These are phyloP conservation scores for Xyrichtys novacula DNA, from an alignment of 2,797 vertebrate genomes.

Conservation along the genomic window DNA sequence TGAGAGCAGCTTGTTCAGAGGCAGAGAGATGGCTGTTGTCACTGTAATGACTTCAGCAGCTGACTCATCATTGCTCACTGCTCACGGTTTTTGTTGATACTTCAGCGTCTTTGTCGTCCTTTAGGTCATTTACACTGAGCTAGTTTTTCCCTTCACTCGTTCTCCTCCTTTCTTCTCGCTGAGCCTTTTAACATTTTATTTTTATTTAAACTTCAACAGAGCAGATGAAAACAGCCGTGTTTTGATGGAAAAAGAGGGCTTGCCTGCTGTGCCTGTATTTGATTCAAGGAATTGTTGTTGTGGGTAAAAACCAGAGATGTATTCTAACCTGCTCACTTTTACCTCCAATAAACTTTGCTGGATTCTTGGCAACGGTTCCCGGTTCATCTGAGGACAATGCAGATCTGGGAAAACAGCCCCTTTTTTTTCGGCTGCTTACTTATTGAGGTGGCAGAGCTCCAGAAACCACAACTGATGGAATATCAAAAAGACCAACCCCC, in stretches of 20 bases:
- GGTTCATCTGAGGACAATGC: slow-evolving; percentile 85
- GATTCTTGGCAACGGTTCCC: slow-evolving; percentile 78
- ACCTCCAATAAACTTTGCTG: slow-evolving; percentile 81
- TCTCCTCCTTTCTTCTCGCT: slow-evolving; percentile 6
- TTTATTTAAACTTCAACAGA: slow-evolving; percentile 62
- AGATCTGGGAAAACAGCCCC: slow-evolving; percentile 80
- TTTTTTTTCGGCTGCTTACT: slow-evolving; percentile 74
- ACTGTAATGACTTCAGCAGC: slow-evolving; percentile 38
- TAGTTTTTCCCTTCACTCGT: not conserved
- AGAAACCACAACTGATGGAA: slow-evolving; percentile 79
- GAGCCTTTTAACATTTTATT: slow-evolving; percentile 47
- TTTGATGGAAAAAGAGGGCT: slow-evolving; percentile 36
- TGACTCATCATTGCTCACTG: slow-evolving; percentile 53
- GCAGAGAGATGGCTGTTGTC: slow-evolving; percentile 33
- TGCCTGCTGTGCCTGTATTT: slow-evolving; percentile 71
- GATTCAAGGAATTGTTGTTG: slow-evolving; percentile 66
- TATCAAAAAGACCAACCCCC: slow-evolving; percentile 72
- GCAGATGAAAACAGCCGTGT: slow-evolving; percentile 58
- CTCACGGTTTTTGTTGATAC: slow-evolving; percentile 29
- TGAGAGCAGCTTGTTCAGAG: slow-evolving; percentile 37
- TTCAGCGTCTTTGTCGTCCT: slow-evolving; percentile 28
- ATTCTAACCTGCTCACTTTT: slow-evolving; percentile 75
- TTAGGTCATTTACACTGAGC: slow-evolving; percentile 14
- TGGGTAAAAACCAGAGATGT: slow-evolving; percentile 72
- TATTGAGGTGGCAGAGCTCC: slow-evolving; percentile 77